These are phyloP conservation scores for Sarcoramphus papa DNA, from an alignment of 2,797 vertebrate genomes.

Conservation along the genomic window DNA sequence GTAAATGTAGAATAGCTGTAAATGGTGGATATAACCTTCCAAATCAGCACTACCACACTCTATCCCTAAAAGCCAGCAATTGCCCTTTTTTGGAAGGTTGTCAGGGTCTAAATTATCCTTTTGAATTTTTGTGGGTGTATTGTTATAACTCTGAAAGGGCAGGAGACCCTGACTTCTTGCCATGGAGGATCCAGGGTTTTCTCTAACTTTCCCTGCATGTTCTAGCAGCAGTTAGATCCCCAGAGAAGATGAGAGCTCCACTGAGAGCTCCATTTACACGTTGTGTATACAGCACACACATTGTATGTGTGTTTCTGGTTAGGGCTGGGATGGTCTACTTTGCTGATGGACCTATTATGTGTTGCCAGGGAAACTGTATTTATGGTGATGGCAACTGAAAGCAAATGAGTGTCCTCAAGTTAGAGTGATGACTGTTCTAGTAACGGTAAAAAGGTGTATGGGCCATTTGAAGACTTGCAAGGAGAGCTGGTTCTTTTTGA, in stretches of 20 bases:
- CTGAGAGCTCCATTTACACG: fast-evolving
- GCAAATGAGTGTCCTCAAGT: neutral
- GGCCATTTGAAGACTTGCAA: neutral
- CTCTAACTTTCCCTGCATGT: neutral
- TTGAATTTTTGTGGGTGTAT: neutral
- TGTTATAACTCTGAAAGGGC: neutral
- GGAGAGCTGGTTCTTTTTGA: neutral
- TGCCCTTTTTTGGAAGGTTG: neutral
- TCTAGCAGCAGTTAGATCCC: neutral
- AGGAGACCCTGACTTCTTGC: neutral
- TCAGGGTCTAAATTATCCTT: neutral
- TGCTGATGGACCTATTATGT: neutral
- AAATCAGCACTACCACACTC: neutral
- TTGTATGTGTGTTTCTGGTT: neutral
- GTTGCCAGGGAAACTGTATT: neutral
- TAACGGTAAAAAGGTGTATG: neutral
- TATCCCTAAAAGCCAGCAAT: neutral
- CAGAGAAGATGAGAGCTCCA: neutral
- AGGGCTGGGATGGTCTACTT: neutral
- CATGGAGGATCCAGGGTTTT: neutral
- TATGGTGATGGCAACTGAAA: neutral
- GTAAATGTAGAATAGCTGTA: neutral
- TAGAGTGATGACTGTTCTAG: neutral
- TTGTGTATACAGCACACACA: neutral
- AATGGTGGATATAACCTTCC: neutral